These are phyloP conservation scores for Mergus octosetaceus DNA, from an alignment of 2,797 vertebrate species.

Conservation along the genomic window DNA sequence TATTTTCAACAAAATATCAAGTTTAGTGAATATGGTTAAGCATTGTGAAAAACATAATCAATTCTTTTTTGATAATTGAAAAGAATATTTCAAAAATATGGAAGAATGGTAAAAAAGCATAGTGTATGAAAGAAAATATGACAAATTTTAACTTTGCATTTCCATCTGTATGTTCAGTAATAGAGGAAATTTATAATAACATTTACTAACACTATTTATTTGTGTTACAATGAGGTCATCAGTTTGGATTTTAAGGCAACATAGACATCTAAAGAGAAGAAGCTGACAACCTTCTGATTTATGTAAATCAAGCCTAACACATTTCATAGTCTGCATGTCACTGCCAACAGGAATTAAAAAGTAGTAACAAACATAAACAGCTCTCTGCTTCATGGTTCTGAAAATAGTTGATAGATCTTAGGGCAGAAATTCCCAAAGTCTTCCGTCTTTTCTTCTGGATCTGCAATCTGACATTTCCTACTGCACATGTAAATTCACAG, in stretches of 20 bases:
- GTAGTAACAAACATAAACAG: conserved; percentile 67
- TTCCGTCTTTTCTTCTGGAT: not conserved
- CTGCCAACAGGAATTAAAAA: conserved; percentile 65
- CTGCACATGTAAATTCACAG: not conserved
- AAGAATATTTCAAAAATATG: not conserved
- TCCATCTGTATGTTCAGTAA: conserved; percentile 59
- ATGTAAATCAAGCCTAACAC: conserved; percentile 68
- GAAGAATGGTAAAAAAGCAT: not conserved
- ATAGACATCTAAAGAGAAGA: conserved; percentile 54
- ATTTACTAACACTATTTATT: conserved; percentile 65
- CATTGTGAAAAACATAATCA: not conserved
- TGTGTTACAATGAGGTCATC: conserved; percentile 68
- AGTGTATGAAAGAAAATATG: not conserved
- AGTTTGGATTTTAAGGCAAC: conserved; percentile 51
- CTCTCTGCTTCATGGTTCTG: not conserved
- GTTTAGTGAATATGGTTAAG: not conserved
- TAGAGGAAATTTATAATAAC: conserved; percentile 59
- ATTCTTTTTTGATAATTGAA: not conserved
- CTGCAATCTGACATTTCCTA: not conserved
- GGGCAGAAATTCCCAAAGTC: conserved; percentile 21
- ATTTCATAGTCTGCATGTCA: conserved; percentile 61
- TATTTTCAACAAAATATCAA: not conserved
- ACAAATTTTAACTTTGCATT: conserved; percentile 42
- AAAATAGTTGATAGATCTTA: conserved; percentile 46
- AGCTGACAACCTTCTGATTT: conserved; percentile 67